Evolutionary conservation across 2,888 invertebrate species (phyloP).

Genomic region (Merodon equestris): DNA sequence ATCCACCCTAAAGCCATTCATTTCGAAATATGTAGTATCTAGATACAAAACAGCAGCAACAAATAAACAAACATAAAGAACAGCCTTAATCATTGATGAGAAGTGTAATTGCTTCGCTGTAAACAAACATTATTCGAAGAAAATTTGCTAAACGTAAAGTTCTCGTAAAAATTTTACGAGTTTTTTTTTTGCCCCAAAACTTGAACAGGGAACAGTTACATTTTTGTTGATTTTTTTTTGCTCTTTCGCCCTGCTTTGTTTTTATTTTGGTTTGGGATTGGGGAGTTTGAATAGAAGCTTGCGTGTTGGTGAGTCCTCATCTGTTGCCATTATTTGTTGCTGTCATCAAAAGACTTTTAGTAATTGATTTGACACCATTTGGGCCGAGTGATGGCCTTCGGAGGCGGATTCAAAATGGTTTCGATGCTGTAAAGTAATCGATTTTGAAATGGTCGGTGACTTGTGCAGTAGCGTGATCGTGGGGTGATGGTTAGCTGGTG

Average conservation of each 20-base stretch:
- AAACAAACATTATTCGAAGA: constrained; percentile 62
- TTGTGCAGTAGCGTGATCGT: too few relatives aligned
- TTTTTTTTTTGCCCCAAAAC: not conserved
- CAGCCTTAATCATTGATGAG: not conserved
- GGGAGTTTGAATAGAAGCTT: too few relatives aligned
- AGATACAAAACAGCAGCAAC: not conserved
- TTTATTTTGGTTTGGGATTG: too few relatives aligned
- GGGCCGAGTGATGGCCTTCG: not conserved
- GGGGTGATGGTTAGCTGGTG: too few relatives aligned
- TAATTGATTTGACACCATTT: not conserved
- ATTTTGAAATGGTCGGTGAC: too few relatives aligned
- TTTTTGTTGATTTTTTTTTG: constrained; percentile 1
- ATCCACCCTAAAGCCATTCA: too few relatives aligned
- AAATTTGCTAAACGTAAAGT: constrained; percentile 51
- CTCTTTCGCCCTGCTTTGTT: not conserved
- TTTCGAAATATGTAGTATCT: too few relatives aligned
- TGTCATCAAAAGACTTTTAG: constrained; percentile 5
- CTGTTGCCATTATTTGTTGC: not conserved
- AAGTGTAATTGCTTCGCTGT: constrained; percentile 57
- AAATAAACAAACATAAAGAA: too few relatives aligned
- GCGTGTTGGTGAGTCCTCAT: too few relatives aligned
- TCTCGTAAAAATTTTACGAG: constrained; percentile 14
- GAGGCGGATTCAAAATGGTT: not conserved
- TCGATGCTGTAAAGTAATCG: too few relatives aligned
- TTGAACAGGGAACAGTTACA: not conserved